phyloP scores from a whole-genome alignment of 2,797 vertebrate species.

The Pygocentrus nattereri region DNA sequence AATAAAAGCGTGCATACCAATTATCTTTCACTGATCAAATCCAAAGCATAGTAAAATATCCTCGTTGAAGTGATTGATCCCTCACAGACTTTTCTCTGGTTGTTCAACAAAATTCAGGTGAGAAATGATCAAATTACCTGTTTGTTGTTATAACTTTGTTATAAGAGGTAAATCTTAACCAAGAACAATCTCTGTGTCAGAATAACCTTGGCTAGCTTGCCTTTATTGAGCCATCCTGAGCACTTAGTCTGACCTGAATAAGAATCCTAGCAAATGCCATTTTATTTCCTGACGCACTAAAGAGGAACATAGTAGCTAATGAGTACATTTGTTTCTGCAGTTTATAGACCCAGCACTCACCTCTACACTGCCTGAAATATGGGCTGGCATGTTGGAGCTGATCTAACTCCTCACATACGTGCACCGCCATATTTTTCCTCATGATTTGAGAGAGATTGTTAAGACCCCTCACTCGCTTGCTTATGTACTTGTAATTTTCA shows the following conservation, averaged over 20 bases:
- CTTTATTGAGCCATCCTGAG: constrained; percentile 29
- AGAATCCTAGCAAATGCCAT: constrained; percentile 12
- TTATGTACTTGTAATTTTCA: constrained; percentile 51
- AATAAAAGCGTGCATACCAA: too few relatives aligned
- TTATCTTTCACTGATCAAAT: too few relatives aligned
- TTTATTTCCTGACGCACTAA: constrained; percentile 29
- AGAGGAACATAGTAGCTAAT: constrained; percentile 27
- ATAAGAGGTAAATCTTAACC: not conserved
- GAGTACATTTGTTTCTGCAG: constrained; percentile 45
- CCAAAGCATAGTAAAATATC: too few relatives aligned
- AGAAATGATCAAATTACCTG: too few relatives aligned
- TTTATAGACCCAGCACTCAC: constrained; percentile 49
- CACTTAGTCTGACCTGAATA: constrained; percentile 14
- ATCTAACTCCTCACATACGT: constrained; percentile 35
- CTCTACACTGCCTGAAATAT: constrained; percentile 38
- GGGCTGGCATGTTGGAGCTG: constrained; percentile 25
- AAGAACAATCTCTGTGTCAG: constrained; percentile 33
- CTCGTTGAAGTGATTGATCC: too few relatives aligned
- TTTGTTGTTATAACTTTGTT: too few relatives aligned
- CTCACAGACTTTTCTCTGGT: too few relatives aligned
- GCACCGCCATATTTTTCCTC: constrained; percentile 39
- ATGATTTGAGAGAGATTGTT: constrained; percentile 36
- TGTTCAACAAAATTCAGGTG: too few relatives aligned
- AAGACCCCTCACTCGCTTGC: constrained; percentile 25
- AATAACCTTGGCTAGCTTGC: constrained; percentile 30